Evolutionary conservation across 2,888 invertebrate genomes (phyloP), one percentile per base, ranked within the genome.

Genomic region (Drosophila neotestacea): DNA sequence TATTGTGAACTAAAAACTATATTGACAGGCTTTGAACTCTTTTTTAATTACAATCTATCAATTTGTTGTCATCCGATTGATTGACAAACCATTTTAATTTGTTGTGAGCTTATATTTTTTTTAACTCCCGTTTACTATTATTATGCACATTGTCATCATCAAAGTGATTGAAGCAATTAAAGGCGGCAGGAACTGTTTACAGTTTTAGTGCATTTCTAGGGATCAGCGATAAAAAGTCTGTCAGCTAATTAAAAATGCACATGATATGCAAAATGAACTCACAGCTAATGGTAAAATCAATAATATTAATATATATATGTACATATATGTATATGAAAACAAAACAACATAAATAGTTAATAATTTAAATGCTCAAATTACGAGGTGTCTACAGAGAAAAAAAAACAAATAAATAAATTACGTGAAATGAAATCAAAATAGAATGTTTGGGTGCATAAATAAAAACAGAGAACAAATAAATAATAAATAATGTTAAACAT

Each of bases 401-500:
- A 22, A 41, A n/a, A 58, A 54, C 51, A 27, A 54, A 85, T 84
- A 73, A 85, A 85, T 81, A 81, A 84, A 87, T 88, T 70, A 72
- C 65, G 46, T 60, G 64, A 59, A 88, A 75, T 86, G 54, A 75
- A 88, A 75, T 63, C 67, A 62, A 86, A 75, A 81, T 67, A 60
- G 51, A 74, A 77, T 65, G 56, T 28, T 34, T 34, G 47, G 39
- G 22, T 30, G 16, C 10, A 51, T 34, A 46, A 34, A 69, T 41
- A 50, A 56, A 64, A 32, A 63, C 56, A 47, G 47, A 27, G 41
- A 41, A 59, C 52, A 62, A 70, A 81, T 88, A 84, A 84, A 84
- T 84, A 84, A 88, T 84, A 79, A 88, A 84, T 85, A 77, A 73
- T 70, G 76, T 85, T 77, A 88, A 88, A 81, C 73, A 85, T 83